These are phyloP conservation scores for Tenthredo mesomela DNA, from an alignment of 2,888 invertebrate species.

Conservation along the genomic window DNA sequence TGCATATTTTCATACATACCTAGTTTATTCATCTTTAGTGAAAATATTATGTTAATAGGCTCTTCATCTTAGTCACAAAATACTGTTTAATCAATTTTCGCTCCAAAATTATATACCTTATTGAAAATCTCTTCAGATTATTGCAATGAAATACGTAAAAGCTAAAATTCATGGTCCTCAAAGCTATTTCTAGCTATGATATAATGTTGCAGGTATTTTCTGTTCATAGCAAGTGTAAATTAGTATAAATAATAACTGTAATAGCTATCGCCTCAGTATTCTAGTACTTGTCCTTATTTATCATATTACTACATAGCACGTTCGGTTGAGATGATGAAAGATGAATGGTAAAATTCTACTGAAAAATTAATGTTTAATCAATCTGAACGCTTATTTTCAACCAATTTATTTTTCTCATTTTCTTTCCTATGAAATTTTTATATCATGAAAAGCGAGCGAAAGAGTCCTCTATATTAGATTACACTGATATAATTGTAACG, in stretches of 20 bases:
- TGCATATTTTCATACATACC: too few species aligned
- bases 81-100: neutral
- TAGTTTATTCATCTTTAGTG: neutral
- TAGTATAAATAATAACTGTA: conserved; percentile 1
- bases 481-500: neutral
- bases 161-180: neutral
- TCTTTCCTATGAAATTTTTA: neutral
- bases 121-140: neutral
- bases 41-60: neutral
- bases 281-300: conserved; percentile 9
- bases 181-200: neutral
- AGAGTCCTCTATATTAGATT: neutral
- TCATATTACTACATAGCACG: neutral
- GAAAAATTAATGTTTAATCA: neutral
- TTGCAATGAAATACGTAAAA: neutral
- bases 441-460: neutral
- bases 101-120: neutral
- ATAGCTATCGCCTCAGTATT: conserved; percentile 31
- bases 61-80: neutral
- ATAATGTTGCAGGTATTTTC: conserved; percentile 20
- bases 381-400: neutral
- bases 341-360: neutral
- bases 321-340: neutral
- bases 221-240: conserved; percentile 35
- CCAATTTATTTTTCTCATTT: neutral